These are phyloP conservation scores for Heliconius sara DNA, from an alignment of 2,888 invertebrate genomes.

Conservation along the genomic window DNA sequence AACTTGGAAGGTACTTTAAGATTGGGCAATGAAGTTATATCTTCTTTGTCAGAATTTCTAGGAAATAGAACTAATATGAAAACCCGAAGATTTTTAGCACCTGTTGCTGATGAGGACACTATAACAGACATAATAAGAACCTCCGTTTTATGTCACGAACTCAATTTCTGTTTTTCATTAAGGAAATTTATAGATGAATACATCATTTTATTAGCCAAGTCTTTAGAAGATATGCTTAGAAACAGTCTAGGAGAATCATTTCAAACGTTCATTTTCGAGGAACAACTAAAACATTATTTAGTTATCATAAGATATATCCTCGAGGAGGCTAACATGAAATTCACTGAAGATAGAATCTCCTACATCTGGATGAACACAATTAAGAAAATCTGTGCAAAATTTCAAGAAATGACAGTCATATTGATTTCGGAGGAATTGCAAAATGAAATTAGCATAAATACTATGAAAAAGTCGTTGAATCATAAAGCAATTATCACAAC, in stretches of 20 bases:
- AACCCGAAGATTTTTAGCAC: constrained; percentile 53
- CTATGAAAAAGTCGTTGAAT: constrained; percentile 36
- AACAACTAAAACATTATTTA: constrained; percentile 53
- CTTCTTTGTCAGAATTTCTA: constrained; percentile 58
- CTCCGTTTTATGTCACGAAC: constrained; percentile 58
- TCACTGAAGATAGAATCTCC: constrained; percentile 50
- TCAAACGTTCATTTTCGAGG: constrained; percentile 30
- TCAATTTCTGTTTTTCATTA: constrained; percentile 59
- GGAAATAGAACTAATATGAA: constrained; percentile 37
- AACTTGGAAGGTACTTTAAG: constrained; percentile 63
- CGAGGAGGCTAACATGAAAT: constrained; percentile 52
- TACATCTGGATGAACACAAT: constrained; percentile 62
- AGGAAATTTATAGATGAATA: constrained; percentile 62
- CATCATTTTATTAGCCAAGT: constrained; percentile 56
- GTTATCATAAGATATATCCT: constrained; percentile 57
- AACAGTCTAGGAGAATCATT: constrained; percentile 45
- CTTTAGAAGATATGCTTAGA: constrained; percentile 57
- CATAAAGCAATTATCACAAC: constrained; percentile 56
- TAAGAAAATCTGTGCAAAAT: constrained; percentile 64
- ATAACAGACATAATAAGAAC: constrained; percentile 56
- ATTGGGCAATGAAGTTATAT: constrained; percentile 68
- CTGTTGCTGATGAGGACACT: constrained; percentile 50
- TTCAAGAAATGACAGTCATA: constrained; percentile 57
- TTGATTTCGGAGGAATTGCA: constrained; percentile 55
- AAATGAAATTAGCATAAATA: constrained; percentile 49